These are phyloP conservation scores for Clamator glandarius DNA, from an alignment of 2,797 vertebrate species.

Conservation along the genomic window DNA sequence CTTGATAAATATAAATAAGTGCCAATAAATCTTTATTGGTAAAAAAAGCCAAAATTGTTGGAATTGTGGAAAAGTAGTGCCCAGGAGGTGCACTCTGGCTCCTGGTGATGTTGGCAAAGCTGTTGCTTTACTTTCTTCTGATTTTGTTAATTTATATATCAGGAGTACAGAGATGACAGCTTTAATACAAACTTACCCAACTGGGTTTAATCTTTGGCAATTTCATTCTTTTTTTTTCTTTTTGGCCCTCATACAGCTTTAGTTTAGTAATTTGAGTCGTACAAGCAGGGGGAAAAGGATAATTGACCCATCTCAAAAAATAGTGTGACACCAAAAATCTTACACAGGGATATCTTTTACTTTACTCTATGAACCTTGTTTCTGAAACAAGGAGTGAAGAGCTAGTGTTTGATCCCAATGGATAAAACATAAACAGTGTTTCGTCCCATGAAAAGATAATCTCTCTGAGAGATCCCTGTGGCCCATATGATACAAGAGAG, in stretches of 20 bases:
- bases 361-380: neutral
- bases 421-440: neutral
- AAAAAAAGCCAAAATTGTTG: slow-evolving; percentile 16
- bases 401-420: neutral
- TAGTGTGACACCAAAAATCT: neutral
- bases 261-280: neutral
- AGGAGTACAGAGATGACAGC: neutral
- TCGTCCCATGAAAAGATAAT: neutral
- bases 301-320: neutral
- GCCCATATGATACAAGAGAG: neutral
- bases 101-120: neutral
- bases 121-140: neutral
- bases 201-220: neutral
- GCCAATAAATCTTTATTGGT: neutral
- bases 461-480: neutral
- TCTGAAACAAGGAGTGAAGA: neutral
- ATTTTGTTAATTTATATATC: neutral
- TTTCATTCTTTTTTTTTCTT: neutral
- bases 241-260: neutral
- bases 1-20: slow-evolving; percentile 14
- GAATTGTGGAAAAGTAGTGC: neutral
- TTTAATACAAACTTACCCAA: neutral
- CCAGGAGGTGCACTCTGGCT: neutral
- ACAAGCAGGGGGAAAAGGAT: neutral
- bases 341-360: neutral